Evolutionary conservation across 1,140 invertebrate species (phyloP).

Genomic region (Zaprionus tsacasi): DNA sequence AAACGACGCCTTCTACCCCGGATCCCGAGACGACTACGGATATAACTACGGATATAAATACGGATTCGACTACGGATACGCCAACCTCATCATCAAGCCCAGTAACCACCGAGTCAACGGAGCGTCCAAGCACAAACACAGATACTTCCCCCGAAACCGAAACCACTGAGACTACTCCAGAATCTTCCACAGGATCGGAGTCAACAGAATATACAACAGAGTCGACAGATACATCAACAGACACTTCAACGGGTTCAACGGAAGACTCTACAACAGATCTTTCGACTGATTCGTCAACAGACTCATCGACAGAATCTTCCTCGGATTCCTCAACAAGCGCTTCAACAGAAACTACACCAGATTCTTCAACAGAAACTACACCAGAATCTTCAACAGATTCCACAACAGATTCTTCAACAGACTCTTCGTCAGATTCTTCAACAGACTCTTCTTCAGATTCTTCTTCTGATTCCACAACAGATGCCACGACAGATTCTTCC

Average conservation of each 20-base stretch:
- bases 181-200: not conserved
- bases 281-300: constrained; percentile 8
- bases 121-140: not conserved
- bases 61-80: too few relatives aligned
- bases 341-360: constrained; percentile 3
- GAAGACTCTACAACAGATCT: too few relatives aligned
- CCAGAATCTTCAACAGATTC: constrained; percentile 3
- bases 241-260: not conserved
- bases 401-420: not conserved
- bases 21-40: too few relatives aligned
- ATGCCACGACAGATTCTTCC: constrained; percentile 3
- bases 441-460: constrained; percentile 8
- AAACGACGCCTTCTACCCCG: not conserved
- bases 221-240: constrained; percentile 6
- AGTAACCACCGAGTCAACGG: not conserved
- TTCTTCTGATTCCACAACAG: constrained; percentile 3
- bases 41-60: too few relatives aligned
- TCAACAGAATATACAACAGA: too few relatives aligned
- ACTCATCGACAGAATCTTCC: not conserved
- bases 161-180: not conserved
- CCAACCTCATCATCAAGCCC: not conserved
- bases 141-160: not conserved
- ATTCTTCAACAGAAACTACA: constrained; percentile 1
- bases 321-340: constrained; percentile 15
- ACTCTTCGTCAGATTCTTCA: not conserved